phyloP scores from a whole-genome alignment of 2,113 vertebrate genomes.

The Caloenas nicobarica region DNA sequence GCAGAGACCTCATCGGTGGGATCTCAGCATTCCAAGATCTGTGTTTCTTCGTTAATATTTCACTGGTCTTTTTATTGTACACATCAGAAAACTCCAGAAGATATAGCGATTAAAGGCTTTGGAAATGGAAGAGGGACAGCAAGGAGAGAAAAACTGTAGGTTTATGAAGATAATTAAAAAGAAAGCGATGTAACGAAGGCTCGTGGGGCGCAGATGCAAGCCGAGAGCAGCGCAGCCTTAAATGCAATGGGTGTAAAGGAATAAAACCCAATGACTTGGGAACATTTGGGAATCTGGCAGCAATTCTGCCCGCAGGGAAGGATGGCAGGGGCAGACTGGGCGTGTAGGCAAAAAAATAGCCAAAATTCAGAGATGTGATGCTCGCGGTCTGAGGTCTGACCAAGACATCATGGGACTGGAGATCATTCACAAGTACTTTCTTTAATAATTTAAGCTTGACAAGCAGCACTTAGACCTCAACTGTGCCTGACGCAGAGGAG shows the following conservation, averaged over 20 bases:
- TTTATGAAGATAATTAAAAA: neutral
- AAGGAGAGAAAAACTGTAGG: neutral
- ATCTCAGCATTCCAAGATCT: neutral
- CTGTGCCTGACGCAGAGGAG: neutral
- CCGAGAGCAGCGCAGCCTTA: fast-evolving
- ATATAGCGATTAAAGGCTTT: neutral
- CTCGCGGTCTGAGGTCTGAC: neutral
- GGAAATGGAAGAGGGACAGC: neutral
- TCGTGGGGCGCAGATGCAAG: neutral
- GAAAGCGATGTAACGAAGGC: neutral
- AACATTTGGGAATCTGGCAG: neutral
- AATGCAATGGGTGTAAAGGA: neutral
- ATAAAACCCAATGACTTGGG: neutral
- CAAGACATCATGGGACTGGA: neutral
- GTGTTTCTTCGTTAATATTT: neutral
- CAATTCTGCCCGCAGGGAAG: neutral
- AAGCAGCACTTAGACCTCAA: neutral
- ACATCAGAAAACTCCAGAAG: neutral
- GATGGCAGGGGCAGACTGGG: neutral
- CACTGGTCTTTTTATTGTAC: neutral
- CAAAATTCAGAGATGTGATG: neutral
- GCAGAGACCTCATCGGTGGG: fast-evolving
- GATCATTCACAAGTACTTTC: neutral
- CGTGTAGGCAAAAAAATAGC: neutral
- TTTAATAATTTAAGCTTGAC: neutral